These are phyloP conservation scores for Mesocentrotus franciscanus DNA, from an alignment of 53 echinoderm and acorn worm species.

Conservation along the genomic window DNA sequence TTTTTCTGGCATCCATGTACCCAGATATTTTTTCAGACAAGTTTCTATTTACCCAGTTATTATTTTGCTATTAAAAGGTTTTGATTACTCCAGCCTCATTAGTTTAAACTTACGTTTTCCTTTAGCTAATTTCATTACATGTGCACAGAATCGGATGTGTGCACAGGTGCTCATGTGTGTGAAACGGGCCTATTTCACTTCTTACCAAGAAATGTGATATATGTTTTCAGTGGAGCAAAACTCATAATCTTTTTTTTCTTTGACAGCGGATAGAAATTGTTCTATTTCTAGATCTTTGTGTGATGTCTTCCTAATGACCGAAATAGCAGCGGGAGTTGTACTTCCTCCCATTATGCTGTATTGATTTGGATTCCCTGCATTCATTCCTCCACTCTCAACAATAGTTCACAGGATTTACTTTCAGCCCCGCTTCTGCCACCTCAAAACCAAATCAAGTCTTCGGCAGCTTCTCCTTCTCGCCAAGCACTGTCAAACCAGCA, in stretches of 20 bases:
- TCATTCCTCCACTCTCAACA: not conserved
- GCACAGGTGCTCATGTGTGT: too few relatives aligned
- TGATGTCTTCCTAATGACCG: not conserved
- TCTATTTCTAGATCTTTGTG: not conserved
- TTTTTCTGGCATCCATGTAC: too few relatives aligned
- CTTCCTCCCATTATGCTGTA: too few relatives aligned
- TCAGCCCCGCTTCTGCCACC: constrained; percentile 19
- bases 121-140: not conserved
- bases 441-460: constrained; percentile 50
- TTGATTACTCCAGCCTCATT: too few relatives aligned
- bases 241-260: too few relatives aligned
- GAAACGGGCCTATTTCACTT: not conserved
- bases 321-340: too few relatives aligned
- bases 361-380: not conserved
- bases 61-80: too few relatives aligned
- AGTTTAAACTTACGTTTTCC: too few relatives aligned
- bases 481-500: constrained; percentile 57
- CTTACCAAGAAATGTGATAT: not conserved
- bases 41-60: too few relatives aligned
- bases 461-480: constrained; percentile 50
- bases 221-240: not conserved
- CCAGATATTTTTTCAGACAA: too few relatives aligned
- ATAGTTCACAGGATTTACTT: constrained; percentile 37
- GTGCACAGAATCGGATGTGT: not conserved
- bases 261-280: not conserved